These are phyloP conservation scores for Silvanus unidentatus DNA, from an alignment of 2,888 invertebrate genomes.

Conservation along the genomic window DNA sequence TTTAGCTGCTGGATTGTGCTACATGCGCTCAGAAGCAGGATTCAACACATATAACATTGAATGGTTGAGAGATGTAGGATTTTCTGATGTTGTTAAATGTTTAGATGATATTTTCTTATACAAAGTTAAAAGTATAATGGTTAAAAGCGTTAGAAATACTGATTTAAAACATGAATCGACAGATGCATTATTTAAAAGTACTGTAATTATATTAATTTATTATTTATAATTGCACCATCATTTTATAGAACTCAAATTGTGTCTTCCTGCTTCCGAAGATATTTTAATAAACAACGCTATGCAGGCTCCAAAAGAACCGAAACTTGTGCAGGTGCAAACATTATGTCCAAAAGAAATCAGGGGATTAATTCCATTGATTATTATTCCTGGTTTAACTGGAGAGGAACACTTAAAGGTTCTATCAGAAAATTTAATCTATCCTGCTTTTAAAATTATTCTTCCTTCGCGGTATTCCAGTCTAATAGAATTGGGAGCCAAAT, in stretches of 20 bases:
- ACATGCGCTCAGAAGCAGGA: constrained; percentile 35
- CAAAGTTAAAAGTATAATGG: constrained; percentile 31
- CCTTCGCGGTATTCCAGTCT: constrained; percentile 30
- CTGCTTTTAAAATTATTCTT: constrained; percentile 40
- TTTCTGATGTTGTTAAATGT: constrained; percentile 31
- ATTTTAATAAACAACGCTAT: constrained; percentile 28
- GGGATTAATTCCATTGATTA: constrained; percentile 42
- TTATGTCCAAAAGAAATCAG: constrained; percentile 38
- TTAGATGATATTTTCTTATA: constrained; percentile 37
- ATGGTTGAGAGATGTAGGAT: constrained; percentile 33
- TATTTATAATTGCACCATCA: not conserved
- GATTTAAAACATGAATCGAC: constrained; percentile 35
- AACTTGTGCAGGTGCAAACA: constrained; percentile 38
- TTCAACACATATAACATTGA: constrained; percentile 39
- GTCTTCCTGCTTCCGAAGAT: constrained; percentile 36
- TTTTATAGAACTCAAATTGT: constrained; percentile 30
- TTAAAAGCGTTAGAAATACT: constrained; percentile 34
- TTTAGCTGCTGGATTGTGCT: constrained; percentile 34
- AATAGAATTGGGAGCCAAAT: constrained; percentile 33
- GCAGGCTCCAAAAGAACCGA: constrained; percentile 31
- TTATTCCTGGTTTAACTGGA: constrained; percentile 42
- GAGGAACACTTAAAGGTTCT: constrained; percentile 30
- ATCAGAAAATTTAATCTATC: constrained; percentile 38
- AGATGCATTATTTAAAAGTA: constrained; percentile 41
- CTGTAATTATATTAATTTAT: not conserved